Percentiles rank a stretch among this genome's conserved stretches.
Evolutionary conservation across 2,888 invertebrate species (phyloP).

Genomic region (Athetis lepigone): DNA sequence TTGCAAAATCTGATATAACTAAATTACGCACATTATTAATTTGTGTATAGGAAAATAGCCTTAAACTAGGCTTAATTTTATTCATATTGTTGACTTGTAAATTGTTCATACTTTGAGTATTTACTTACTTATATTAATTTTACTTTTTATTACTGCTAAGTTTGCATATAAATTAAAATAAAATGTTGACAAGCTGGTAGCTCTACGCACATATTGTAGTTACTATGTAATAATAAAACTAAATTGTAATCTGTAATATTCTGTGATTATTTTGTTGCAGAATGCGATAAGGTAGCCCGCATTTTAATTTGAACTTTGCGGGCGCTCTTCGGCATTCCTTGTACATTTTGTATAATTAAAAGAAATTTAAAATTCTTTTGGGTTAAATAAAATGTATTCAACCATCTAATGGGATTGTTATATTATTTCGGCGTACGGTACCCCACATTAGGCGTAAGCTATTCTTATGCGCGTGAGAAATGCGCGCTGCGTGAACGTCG

Average conservation of each 20-base stretch:
- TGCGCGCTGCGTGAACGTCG: no score
- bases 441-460: no score
- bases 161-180: no score
- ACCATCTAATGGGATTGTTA: conserved; percentile 8
- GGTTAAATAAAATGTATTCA: conserved; percentile 11
- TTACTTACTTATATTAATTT: conserved; percentile 6
- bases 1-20: neutral
- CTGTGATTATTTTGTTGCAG: neutral
- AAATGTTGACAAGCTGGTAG: conserved; percentile 17
- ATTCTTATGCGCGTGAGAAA: no score
- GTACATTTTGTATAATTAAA: conserved; percentile 48
- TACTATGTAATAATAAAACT: neutral
- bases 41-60: neutral
- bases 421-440: no score
- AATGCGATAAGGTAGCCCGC: neutral
- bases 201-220: neutral
- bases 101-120: conserved; percentile 29
- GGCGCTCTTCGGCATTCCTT: neutral
- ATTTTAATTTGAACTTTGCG: neutral
- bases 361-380: conserved; percentile 32
- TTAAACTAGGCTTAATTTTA: neutral
- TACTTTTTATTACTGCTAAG: conserved; percentile 1
- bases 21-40: conserved; percentile 1
- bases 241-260: conserved; percentile 40
- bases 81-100: neutral